phyloP scores from a whole-genome alignment of 23 tunicate species.

The Aplidium turbinatum region DNA sequence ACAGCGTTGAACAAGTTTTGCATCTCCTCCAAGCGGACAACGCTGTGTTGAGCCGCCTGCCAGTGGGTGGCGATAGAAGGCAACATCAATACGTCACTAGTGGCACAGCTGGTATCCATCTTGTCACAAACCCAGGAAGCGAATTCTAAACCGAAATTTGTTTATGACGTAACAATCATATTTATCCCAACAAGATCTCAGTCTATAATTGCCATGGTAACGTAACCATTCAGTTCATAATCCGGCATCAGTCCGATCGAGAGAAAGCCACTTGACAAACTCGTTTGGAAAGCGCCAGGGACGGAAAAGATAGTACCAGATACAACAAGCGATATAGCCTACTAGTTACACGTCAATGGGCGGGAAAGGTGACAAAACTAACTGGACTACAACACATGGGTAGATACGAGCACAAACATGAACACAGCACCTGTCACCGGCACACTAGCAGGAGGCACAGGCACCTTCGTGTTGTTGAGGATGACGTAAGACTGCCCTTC shows the following conservation, averaged over 20 bases:
- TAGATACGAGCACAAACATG: too few species aligned
- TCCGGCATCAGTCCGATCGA: too few species aligned
- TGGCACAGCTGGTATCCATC: neutral
- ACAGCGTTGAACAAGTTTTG: conserved; percentile 66
- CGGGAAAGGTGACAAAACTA: too few species aligned
- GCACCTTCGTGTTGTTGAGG: conserved; percentile 31
- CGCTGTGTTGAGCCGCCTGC: conserved; percentile 52
- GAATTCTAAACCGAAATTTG: conserved; percentile 22
- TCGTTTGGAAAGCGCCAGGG: too few species aligned
- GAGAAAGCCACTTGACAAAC: too few species aligned
- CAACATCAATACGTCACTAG: conserved; percentile 30
- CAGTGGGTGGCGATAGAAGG: conserved; percentile 56
- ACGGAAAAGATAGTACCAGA: too few species aligned
- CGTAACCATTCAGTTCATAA: too few species aligned
- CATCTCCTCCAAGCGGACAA: conserved; percentile 29
- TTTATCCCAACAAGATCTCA: neutral
- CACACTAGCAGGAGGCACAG: conserved; percentile 56
- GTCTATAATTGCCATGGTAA: too few species aligned
- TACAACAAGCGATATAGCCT: too few species aligned
- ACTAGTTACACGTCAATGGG: too few species aligned
- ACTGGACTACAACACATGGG: too few species aligned
- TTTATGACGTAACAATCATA: neutral
- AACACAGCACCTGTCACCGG: too few species aligned
- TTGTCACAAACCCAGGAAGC: conserved; percentile 40
- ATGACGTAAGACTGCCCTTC: neutral